Conservation (phyloP, 2,113 vertebrate species). For the Piaya cayana region DNA sequence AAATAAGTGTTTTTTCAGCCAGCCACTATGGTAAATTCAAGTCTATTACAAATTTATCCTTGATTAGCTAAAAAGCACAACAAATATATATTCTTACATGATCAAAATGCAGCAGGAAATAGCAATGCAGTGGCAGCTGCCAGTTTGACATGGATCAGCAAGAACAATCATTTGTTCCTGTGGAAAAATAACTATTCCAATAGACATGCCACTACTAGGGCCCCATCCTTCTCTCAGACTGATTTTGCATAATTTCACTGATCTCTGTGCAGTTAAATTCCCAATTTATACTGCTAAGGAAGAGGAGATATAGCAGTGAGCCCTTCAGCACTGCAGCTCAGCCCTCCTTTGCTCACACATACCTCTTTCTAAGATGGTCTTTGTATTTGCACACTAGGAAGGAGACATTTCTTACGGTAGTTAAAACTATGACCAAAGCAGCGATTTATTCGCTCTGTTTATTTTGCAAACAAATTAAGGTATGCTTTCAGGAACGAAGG, state of each 20-base stretch:
- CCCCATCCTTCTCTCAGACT: background rate
- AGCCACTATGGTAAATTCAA: background rate
- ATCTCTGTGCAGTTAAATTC: background rate
- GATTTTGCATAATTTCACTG: background rate
- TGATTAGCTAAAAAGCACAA: background rate
- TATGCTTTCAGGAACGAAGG: background rate
- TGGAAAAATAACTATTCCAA: background rate
- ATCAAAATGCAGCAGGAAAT: background rate
- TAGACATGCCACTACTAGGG: background rate
- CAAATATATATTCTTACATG: background rate
- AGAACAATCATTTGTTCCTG: background rate
- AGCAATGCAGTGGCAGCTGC: background rate
- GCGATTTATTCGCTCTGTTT: background rate
- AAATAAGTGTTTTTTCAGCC: background rate
- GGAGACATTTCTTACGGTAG: background rate
- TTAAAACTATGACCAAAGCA: slow-evolving; percentile 9
- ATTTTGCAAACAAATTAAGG: slow-evolving; percentile 9
- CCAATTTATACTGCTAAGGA: background rate
- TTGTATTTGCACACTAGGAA: background rate
- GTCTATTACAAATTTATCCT: background rate
- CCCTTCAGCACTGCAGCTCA: background rate
- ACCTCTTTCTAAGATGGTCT: background rate
- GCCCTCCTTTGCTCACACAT: background rate
- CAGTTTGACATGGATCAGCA: background rate
- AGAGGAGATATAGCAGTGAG: background rate